Base-by-base conservation (phyloP, 2,113 vertebrate genomes). In the Perccottus glenii region DNA sequence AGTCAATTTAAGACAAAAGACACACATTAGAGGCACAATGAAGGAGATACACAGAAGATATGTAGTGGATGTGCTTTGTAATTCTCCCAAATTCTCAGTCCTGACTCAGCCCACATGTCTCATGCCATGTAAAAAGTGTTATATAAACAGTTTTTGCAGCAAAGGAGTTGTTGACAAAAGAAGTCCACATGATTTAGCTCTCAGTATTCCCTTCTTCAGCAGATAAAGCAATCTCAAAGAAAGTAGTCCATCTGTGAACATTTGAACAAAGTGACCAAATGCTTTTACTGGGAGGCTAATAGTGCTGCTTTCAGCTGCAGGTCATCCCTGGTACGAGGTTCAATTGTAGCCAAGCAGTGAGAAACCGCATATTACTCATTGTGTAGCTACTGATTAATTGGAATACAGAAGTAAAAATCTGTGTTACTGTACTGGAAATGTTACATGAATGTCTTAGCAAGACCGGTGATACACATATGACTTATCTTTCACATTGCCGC, bases 1-100 rank as follows among this genome's bases (percentile, higher is more conserved):
- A 51, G 63, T 88, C 77, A 84, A 82, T 90, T 87, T 86, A 60
- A 80, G 64, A 83, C 78, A 78, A 77, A 82, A 74, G 43, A 65
- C 44, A 36, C 70, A 60, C 50, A 60, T 27, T 38, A 52, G 53
- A 6, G 69, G 46, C 64, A 47, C 47, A 42, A 67, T 49, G 63
- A 16, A 73, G 67, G 49, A 79, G 71, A 74, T 62, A 71, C 63
- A 19, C 61, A 82, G 66, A 47, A 48, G 81, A 80, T 67, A 69
- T 81, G 52, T 55, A 55, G 82, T 56, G 61, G 59, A 36, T 77
- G 64, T 75, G 47, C 70, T 83, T 80, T 77, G 69, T 87, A 75
- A 70, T 66, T 73, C 72, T 77, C 75, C 77, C 56, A 58, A 75
- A 82, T 74, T 73, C 70, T 61, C 7, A 38, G 76, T 60, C 72